Base-by-base conservation (phyloP, 2,888 invertebrate species). In the Prenolepis imparis region DNA sequence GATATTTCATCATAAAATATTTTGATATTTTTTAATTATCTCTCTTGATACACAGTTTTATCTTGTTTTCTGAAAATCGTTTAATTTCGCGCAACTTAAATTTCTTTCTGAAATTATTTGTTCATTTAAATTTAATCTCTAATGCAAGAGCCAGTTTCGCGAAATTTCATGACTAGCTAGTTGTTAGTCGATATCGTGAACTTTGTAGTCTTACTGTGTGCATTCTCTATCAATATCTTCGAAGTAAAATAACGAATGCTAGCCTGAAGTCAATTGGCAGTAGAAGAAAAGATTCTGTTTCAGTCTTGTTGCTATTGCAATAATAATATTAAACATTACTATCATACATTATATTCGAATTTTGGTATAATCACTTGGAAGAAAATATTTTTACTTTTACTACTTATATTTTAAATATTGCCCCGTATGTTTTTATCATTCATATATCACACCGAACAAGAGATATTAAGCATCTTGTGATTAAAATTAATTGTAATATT, bases 141-240 rank as follows among this genome's bases (percentile, higher is more conserved):
- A 32, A 78, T 4, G 68, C 48, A n/a, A 59, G 44, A 59, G 44
- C 41, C 44, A 21, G 44, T 44, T 44, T 57, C 72, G 72, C 44
- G 57, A 72, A 70, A 72, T 78, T 72, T 72, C 57, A 21, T 41
- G 41, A 70, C 39, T 68, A n/a, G 41, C 75, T 39, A 48, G 18
- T 48, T n/a, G 39, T 41, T 41, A 78, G 41, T 78, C 55, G 66
- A 77, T 66, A 77, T 48, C 67, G 21, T 52, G 41, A 59, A 70
- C 57, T 78, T 70, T 78, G 21, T 15, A 68, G 68, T 57, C 41
- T 57, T 32, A 5, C 24, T 15, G 24, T 36, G n/a, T 48, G 57
- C 44, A 70, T 78, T 78, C 44, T 52, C 59, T 59, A 70, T 72
- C 70, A 78, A 72, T 78, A 70, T 21, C 70, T n/a, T 11, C 32